phyloP scores from a whole-genome alignment of 2,888 invertebrate genomes.

The Julus scanicus region DNA sequence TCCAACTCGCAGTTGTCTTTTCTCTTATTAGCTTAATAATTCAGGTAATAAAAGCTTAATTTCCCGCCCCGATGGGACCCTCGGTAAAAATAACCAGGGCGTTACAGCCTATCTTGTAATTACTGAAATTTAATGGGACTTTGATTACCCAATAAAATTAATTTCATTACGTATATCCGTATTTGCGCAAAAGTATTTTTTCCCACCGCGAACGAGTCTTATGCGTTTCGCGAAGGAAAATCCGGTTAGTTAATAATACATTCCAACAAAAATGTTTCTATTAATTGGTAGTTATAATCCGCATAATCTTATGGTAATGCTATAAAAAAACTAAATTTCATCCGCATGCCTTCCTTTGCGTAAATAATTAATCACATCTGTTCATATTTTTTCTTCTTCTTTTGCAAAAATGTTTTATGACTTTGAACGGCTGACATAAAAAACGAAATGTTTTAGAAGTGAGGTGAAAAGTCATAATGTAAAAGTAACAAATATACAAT shows the following conservation, averaged over 20 bases:
- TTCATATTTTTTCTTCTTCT: neutral
- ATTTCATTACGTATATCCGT: constrained; percentile 35
- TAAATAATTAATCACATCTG: constrained; percentile 12
- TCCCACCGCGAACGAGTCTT: neutral
- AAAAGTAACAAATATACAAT: neutral
- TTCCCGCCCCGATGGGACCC: constrained; percentile 13
- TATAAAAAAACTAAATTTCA: too few relatives aligned
- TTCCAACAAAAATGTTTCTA: neutral
- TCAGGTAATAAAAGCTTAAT: constrained; percentile 35
- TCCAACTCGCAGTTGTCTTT: neutral
- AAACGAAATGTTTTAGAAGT: neutral
- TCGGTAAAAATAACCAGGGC: constrained; percentile 22
- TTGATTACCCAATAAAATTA: constrained; percentile 39
- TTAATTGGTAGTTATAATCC: neutral
- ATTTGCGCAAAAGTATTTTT: neutral
- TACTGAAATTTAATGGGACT: constrained; percentile 17
- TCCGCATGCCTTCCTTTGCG: neutral
- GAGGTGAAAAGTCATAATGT: constrained; percentile 1
- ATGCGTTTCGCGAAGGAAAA: neutral
- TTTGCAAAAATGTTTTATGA: neutral
- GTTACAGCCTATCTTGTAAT: constrained; percentile 36
- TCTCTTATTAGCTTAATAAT: constrained; percentile 39
- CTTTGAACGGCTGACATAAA: neutral
- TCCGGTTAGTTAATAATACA: neutral
- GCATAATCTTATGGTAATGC: neutral